Conservation (phyloP, 1,140 invertebrate genomes). For the Agrilus planipennis region DNA sequence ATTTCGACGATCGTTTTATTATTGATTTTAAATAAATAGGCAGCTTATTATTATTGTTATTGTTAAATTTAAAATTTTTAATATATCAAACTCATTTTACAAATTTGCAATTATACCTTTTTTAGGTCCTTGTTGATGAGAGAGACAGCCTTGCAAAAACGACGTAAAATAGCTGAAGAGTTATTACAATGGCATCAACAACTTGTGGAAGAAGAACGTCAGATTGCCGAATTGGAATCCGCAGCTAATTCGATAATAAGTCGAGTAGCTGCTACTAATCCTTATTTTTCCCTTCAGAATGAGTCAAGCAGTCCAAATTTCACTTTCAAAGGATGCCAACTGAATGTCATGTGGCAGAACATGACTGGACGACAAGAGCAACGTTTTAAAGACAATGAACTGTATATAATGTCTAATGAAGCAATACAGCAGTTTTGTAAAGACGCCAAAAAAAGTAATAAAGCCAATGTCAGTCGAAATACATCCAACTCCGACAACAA, state of each 20-base stretch:
- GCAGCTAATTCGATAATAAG: slow-evolving; percentile 24
- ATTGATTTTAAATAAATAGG: too few relatives aligned
- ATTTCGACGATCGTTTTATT: too few relatives aligned
- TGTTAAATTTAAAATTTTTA: too few relatives aligned
- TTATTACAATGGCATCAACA: slow-evolving; percentile 31
- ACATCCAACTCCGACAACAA: too few relatives aligned
- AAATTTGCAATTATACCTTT: too few relatives aligned
- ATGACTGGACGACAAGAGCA: slow-evolving; percentile 17
- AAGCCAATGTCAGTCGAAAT: too few relatives aligned
- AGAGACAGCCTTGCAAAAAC: slow-evolving; percentile 28
- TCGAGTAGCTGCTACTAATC: slow-evolving; percentile 13
- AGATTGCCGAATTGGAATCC: slow-evolving; percentile 27
- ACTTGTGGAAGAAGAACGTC: slow-evolving; percentile 29
- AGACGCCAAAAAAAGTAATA: slow-evolving; percentile 16
- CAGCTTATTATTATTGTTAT: too few relatives aligned
- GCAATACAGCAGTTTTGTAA: slow-evolving; percentile 18
- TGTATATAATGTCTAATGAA: slow-evolving; percentile 18
- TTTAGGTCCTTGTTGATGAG: slow-evolving; percentile 28
- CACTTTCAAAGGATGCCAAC: slow-evolving; percentile 16
- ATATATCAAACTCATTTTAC: too few relatives aligned
- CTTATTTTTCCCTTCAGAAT: slow-evolving; percentile 6
- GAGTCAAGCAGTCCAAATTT: slow-evolving; percentile 4
- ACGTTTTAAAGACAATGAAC: slow-evolving; percentile 18
- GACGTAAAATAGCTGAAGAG: slow-evolving; percentile 29
- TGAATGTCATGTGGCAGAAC: slow-evolving; percentile 20